Conservation (phyloP, 1,140 invertebrate species). For the Stegodyphus dumicola region DNA sequence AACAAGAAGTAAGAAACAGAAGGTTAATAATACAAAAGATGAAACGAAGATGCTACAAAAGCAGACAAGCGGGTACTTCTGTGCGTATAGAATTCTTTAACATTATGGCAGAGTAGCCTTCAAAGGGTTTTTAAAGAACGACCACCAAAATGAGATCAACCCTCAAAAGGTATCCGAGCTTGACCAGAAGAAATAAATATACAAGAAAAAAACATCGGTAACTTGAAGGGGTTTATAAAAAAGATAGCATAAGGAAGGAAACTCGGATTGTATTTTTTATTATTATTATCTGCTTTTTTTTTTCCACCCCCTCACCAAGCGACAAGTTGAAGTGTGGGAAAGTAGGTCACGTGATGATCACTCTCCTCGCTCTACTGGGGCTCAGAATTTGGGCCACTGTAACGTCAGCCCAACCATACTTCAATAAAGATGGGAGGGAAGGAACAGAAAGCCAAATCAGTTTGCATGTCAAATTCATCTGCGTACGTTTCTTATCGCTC, state of each 20-base stretch:
- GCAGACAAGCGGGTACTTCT: no score
- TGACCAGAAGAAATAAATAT: neutral
- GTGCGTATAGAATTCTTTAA: no score
- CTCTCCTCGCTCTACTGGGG: slow-evolving; percentile 4
- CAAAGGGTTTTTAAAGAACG: no score
- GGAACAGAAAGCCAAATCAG: no score
- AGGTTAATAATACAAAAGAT: no score
- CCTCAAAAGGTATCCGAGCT: slow-evolving; percentile 4
- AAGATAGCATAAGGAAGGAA: neutral
- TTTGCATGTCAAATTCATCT: no score
- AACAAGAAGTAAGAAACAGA: no score
- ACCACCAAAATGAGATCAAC: neutral
- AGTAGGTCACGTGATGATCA: slow-evolving; percentile 9
- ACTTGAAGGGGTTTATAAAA: neutral
- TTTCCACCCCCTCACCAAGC: neutral
- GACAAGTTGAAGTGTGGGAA: slow-evolving; percentile 1
- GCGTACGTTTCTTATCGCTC: no score
- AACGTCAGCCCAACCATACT: neutral
- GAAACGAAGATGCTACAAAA: no score
- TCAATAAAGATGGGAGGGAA: no score
- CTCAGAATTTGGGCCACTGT: neutral
- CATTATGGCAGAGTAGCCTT: no score
- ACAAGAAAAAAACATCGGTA: neutral
- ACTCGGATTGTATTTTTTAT: neutral
- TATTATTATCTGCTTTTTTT: neutral